Percentiles rank a stretch among this genome's conserved stretches.
These are phyloP conservation scores for Dynastes grantii DNA, from an alignment of 2,888 invertebrate genomes.

Conservation along the genomic window DNA sequence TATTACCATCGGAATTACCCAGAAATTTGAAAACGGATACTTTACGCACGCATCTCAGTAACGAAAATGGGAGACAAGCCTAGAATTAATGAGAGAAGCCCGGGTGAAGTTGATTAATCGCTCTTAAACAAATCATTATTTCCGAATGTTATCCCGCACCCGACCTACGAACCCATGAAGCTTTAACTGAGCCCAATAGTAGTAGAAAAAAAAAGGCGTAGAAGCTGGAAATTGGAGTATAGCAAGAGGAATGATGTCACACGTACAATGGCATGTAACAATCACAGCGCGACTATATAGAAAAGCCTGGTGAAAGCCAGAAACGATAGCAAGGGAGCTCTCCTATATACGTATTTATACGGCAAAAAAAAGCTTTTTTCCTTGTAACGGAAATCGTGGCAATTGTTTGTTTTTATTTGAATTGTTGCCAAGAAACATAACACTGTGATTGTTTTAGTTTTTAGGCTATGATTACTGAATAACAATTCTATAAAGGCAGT, in stretches of 20 bases:
- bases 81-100: constrained; percentile 36
- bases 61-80: constrained; percentile 4
- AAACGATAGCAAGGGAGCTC: not conserved
- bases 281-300: not conserved
- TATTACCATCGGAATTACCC: constrained; percentile 16
- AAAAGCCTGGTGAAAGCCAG: too few species aligned
- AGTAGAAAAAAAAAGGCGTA: not conserved
- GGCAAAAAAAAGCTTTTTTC: not conserved
- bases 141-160: not conserved
- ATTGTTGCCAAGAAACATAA: not conserved
- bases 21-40: constrained; percentile 38
- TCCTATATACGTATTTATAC: too few species aligned
- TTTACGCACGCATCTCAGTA: not conserved
- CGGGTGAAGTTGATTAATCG: constrained; percentile 38
- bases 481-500: not conserved
- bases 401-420: constrained; percentile 12
- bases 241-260: not conserved
- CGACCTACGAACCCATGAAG: not conserved
- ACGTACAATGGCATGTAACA: not conserved
- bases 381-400: constrained; percentile 1
- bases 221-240: not conserved
- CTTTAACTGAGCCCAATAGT: not conserved
- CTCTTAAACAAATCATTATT: constrained; percentile 42
- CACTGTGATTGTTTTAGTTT: not conserved
- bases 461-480: not conserved